Conservation (phyloP, 2,888 invertebrate species). For the Linnaemya tessellans region DNA sequence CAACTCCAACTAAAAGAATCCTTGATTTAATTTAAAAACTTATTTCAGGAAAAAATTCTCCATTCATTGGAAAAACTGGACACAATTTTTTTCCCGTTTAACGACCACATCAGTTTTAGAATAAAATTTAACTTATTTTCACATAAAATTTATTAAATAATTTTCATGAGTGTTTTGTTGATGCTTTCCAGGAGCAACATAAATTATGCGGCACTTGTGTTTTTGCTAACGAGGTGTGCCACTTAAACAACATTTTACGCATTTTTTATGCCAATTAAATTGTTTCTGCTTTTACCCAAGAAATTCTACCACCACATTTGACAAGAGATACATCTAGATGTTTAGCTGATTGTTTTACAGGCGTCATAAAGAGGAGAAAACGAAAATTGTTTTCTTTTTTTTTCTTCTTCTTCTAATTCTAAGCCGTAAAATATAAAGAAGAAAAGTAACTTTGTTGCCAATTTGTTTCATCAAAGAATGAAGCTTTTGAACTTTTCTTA, state of each 20-base stretch:
- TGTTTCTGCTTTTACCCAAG: not conserved
- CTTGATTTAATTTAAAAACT: too few species aligned
- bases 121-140: too few species aligned
- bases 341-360: not conserved
- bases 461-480: not conserved
- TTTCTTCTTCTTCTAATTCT: not conserved
- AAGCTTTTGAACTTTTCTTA: conserved; percentile 24
- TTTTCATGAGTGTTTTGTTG: not conserved
- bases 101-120: too few species aligned
- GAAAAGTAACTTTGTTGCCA: not conserved
- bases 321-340: not conserved
- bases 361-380: not conserved
- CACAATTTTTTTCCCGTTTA: too few species aligned
- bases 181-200: not conserved
- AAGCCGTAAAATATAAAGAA: conserved; percentile 16
- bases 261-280: not conserved
- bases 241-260: not conserved
- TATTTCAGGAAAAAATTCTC: too few species aligned
- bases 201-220: not conserved
- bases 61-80: too few species aligned
- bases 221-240: not conserved
- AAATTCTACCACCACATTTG: not conserved
- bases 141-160: not conserved
- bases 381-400: conserved; percentile 14
- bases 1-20: too few species aligned